phyloP scores from a whole-genome alignment of 1,140 invertebrate genomes.

The Drosophila pectinifera region DNA sequence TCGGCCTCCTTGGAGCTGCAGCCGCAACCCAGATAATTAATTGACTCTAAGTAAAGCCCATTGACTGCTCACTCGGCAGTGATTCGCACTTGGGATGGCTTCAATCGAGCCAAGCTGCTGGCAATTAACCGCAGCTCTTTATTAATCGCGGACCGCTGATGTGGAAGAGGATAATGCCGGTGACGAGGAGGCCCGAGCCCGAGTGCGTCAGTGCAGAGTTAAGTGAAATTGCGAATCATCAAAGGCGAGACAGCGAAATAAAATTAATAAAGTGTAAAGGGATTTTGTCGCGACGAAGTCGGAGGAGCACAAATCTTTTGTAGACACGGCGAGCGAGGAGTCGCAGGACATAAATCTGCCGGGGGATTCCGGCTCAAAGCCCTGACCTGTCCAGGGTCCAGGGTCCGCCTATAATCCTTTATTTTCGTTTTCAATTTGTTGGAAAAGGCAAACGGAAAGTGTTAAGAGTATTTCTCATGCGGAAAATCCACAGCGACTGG shows the following conservation, averaged over 20 bases:
- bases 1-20: neutral
- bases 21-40: conserved; percentile 28
- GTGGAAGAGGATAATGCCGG: conserved; percentile 66
- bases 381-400: conserved; percentile 11
- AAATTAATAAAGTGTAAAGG: conserved; percentile 74
- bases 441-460: conserved; percentile 63
- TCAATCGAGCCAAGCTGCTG: conserved; percentile 26
- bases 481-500: conserved; percentile 56
- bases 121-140: conserved; percentile 59
- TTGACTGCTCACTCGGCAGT: conserved; percentile 19
- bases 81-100: conserved; percentile 22
- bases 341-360: conserved; percentile 31
- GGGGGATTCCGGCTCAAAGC: neutral
- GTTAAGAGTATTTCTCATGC: conserved; percentile 67
- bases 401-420: conserved; percentile 51
- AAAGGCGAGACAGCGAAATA: conserved; percentile 39
- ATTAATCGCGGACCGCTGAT: conserved; percentile 69
- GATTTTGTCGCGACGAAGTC: conserved; percentile 49
- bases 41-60: conserved; percentile 25
- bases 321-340: conserved; percentile 10
- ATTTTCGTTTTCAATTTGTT: conserved; percentile 64
- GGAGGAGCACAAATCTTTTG: neutral
- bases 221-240: conserved; percentile 31
- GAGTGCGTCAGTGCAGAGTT: conserved; percentile 39
- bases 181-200: conserved; percentile 3